Evolutionary conservation across 1,140 invertebrate species (phyloP).

Genomic region (Cherax quadricarinatus): DNA sequence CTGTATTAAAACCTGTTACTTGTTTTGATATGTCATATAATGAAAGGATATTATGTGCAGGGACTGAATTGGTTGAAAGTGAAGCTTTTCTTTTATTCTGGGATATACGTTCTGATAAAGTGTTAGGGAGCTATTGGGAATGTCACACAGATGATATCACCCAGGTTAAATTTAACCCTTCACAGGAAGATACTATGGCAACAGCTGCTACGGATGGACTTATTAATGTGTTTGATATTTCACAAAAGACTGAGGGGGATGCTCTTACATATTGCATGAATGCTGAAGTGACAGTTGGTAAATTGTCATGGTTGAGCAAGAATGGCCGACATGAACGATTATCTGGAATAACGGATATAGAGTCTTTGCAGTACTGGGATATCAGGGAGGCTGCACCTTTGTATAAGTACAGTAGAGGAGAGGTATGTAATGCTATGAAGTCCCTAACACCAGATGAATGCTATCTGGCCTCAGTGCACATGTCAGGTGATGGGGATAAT

Average conservation of each 20-base stretch:
- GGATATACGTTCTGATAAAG: conserved; percentile 83
- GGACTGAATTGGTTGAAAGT: conserved; percentile 84
- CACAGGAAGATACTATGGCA: conserved; percentile 83
- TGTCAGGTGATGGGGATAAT: conserved; percentile 3
- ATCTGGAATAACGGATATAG: conserved; percentile 56
- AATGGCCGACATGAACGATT: conserved; percentile 45
- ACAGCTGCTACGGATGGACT: conserved; percentile 90
- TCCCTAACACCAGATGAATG: conserved; percentile 73
- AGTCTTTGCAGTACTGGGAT: conserved; percentile 83
- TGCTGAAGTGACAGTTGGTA: conserved; percentile 87
- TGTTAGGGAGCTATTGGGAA: conserved; percentile 91
- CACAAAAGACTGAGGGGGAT: conserved; percentile 86
- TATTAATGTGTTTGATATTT: conserved; percentile 90
- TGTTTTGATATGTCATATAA: conserved; percentile 87
- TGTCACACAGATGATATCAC: conserved; percentile 91
- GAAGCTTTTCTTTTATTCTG: conserved; percentile 90
- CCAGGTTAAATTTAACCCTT: conserved; percentile 86
- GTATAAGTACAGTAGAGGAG: conserved; percentile 79
- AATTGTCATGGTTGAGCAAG: conserved; percentile 65
- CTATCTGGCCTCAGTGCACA: conserved; percentile 37
- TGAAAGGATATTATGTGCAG: conserved; percentile 85
- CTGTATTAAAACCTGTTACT: conserved; percentile 80
- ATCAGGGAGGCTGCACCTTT: conserved; percentile 81
- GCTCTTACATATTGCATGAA: conserved; percentile 89
- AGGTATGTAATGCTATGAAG: conserved; percentile 78